Conservation (phyloP, 2,888 invertebrate species). For the Drosophila paracracens region DNA sequence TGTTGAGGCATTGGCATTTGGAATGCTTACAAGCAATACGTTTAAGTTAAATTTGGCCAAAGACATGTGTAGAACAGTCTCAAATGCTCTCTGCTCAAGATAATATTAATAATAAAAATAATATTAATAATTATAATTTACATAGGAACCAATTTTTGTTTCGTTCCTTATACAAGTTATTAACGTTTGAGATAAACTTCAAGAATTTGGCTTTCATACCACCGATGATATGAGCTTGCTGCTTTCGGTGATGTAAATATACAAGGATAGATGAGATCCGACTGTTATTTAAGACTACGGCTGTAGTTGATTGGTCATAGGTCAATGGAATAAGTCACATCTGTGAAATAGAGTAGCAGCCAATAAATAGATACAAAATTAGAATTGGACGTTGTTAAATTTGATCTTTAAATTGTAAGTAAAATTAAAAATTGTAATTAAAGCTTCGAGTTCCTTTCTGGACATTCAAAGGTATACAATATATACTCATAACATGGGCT, state of each 20-base stretch:
- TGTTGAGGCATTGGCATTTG: slow-evolving; percentile 17
- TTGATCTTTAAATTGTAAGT: background rate
- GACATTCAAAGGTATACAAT: background rate
- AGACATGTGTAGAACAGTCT: background rate
- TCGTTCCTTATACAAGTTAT: background rate
- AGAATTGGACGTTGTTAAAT: background rate
- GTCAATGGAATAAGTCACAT: background rate
- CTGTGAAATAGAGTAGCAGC: background rate
- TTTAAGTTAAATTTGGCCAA: background rate
- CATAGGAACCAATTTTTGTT: background rate
- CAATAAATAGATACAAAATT: background rate
- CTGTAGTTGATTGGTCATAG: background rate
- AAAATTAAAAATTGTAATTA: background rate
- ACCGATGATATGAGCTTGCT: background rate
- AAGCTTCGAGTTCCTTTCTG: background rate
- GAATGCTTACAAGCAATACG: background rate
- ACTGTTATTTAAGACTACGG: background rate
- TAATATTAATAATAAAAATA: background rate
- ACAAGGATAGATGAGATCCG: background rate
- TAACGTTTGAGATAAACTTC: background rate
- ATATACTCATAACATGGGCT: background rate
- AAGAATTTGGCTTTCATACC: background rate
- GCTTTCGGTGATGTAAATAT: background rate
- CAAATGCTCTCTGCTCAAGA: background rate
- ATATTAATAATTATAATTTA: background rate